Evolutionary conservation across 2,113 vertebrate species (phyloP), one percentile per base, ranked within the genome.

Genomic region (Sander vitreus): DNA sequence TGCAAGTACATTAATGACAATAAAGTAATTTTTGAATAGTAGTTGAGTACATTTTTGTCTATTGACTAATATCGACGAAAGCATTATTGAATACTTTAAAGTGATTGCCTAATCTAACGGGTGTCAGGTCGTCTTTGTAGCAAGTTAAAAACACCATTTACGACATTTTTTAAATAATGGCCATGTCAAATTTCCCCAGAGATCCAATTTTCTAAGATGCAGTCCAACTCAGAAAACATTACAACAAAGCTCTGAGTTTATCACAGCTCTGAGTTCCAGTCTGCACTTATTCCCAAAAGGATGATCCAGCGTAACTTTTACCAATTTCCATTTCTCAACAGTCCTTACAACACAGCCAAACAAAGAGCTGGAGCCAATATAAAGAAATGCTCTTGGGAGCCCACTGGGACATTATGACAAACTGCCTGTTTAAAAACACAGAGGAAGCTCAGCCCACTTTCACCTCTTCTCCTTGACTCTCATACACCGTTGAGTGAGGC

Each of bases 341-440:
- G 73, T 60, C 39, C 82, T 84, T 23, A 21, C 13, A 55, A 45
- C 77, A 30, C 57, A 70, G 30, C 8, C 45, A 71, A 74, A 90
- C 66, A 85, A 76, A 87, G 66, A 73, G 23, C 67, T 8, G 47
- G 27, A 57, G 80, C n/a, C 55, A 2, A 5, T 16, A 75, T 67
- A 84, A 65, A 85, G 63, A 74, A 76, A 70, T n/a, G 78, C 73
- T 75, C 30, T 15, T 58, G 78, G 23, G 64, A 66, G 77, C 76
- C 87, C 63, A 5, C 67, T 68, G 86, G 80, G 91, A 87, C 79
- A 73, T 85, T 89, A 80, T 91, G 85, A 86, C 90, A 72, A 90
- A 93, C 74, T 84, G 79, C 65, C 30, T 86, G 81, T 85, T 85
- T 86, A 76, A 81, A 78, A 91, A 80, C 84, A 80, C 12, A n/a